Conservation (phyloP, 2,113 vertebrate species). For the Brachirus orientalis region DNA sequence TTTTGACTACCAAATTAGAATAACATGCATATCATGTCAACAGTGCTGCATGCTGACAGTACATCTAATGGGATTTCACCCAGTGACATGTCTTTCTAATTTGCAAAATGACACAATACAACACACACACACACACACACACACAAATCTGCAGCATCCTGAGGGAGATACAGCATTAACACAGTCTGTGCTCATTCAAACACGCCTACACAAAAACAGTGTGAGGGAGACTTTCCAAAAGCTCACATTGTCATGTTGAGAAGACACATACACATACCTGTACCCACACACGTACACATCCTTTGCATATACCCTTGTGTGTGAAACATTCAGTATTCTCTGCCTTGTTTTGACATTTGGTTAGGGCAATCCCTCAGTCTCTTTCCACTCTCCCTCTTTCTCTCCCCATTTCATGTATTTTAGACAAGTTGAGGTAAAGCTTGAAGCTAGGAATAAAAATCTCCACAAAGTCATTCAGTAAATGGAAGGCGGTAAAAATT, state of each 20-base stretch:
- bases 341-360: slow-evolving; percentile 61
- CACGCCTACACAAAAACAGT: not conserved
- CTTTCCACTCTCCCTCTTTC: slow-evolving; percentile 5
- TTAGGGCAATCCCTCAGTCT: slow-evolving; percentile 29
- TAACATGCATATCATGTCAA: slow-evolving; percentile 74
- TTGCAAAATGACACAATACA: slow-evolving; percentile 52
- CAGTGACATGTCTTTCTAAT: slow-evolving; percentile 69
- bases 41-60: slow-evolving; percentile 46
- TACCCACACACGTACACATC: not conserved
- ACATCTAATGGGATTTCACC: slow-evolving; percentile 74
- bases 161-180: slow-evolving; percentile 22
- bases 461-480: slow-evolving; percentile 10
- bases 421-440: slow-evolving; percentile 22
- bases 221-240: slow-evolving; percentile 29
- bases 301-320: slow-evolving; percentile 46
- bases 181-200: slow-evolving; percentile 14
- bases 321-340: slow-evolving; percentile 34
- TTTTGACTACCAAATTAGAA: slow-evolving; percentile 66
- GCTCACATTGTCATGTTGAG: slow-evolving; percentile 5
- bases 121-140: not conserved
- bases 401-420: slow-evolving; percentile 20
- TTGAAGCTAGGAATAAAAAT: slow-evolving; percentile 15
- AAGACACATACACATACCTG: not conserved
- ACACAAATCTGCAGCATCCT: slow-evolving; percentile 28
- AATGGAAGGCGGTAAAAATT: slow-evolving; percentile 14